Evolutionary conservation across 1,140 invertebrate species (phyloP).

Genomic region (Drosophila quadrilineata): DNA sequence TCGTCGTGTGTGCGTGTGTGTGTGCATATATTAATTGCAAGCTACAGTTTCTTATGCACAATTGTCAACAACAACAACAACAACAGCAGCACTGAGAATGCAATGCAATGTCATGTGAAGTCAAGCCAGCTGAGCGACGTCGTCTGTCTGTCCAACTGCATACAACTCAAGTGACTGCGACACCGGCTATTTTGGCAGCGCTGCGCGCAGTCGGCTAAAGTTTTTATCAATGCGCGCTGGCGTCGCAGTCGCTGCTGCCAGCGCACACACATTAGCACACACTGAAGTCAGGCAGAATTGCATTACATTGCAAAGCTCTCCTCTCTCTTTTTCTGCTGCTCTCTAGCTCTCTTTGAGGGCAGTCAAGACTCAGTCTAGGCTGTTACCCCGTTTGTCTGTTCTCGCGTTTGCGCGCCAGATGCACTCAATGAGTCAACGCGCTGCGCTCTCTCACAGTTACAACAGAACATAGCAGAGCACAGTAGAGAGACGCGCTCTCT

Average conservation of each 20-base stretch:
- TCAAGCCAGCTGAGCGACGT: constrained; percentile 23
- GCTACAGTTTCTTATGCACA: constrained; percentile 50
- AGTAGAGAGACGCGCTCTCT: background rate
- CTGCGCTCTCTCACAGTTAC: constrained; percentile 12
- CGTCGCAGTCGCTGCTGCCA: constrained; percentile 39
- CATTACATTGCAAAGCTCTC: constrained; percentile 31
- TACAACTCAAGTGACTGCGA: constrained; percentile 41
- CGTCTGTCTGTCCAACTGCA: constrained; percentile 3
- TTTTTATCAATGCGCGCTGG: constrained; percentile 76
- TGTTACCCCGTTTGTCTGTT: constrained; percentile 64
- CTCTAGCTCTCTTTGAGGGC: constrained; percentile 5
- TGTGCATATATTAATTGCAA: constrained; percentile 46
- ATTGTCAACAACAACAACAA: constrained; percentile 60
- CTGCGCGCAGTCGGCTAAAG: constrained; percentile 60
- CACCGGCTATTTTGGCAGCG: constrained; percentile 70
- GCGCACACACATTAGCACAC: constrained; percentile 22
- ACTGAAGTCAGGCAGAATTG: constrained; percentile 39
- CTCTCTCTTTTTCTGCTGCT: constrained; percentile 8
- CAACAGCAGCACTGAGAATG: background rate
- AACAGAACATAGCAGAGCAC: too few relatives aligned
- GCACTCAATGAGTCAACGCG: constrained; percentile 56
- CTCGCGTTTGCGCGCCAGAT: constrained; percentile 63
- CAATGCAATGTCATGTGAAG: constrained; percentile 7
- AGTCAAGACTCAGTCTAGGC: constrained; percentile 15
- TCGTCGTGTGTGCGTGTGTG: constrained; percentile 19